Percentiles rank a stretch among this genome's conserved stretches.
phyloP scores from a whole-genome alignment of 2,888 invertebrate species.

The Carpatolechia fugitivella region DNA sequence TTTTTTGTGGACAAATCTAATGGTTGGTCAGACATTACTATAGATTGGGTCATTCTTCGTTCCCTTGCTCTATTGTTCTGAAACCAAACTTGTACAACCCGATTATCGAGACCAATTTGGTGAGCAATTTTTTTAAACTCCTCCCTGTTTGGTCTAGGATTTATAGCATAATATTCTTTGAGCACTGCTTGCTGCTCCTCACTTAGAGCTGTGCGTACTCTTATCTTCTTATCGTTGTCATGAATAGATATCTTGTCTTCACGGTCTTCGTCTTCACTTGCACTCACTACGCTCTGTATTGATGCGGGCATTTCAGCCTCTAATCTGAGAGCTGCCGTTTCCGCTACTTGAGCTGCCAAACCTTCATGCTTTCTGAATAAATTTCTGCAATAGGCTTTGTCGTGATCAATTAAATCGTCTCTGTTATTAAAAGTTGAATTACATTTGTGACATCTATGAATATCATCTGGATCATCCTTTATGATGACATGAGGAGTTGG shows the following conservation, averaged over 20 bases:
- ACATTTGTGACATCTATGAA: conserved; percentile 79
- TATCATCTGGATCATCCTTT: conserved; percentile 63
- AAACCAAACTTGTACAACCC: conserved; percentile 97
- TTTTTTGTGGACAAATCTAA: conserved; percentile 94
- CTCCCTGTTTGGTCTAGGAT: conserved; percentile 96
- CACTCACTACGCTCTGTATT: conserved; percentile 73
- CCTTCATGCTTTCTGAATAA: conserved; percentile 83
- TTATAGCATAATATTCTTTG: conserved; percentile 92
- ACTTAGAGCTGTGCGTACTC: conserved; percentile 95
- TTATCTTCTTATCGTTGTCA: conserved; percentile 87
- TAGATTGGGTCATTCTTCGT: conserved; percentile 80
- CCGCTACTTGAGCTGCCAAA: conserved; percentile 87
- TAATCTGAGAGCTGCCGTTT: conserved; percentile 78
- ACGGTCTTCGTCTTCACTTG: conserved; percentile 82
- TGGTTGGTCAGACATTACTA: conserved; percentile 84
- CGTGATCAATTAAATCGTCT: conserved; percentile 84
- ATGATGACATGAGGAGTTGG: conserved; percentile 47
- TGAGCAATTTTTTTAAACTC: conserved; percentile 95
- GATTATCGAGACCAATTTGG: conserved; percentile 84
- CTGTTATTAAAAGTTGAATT: conserved; percentile 78
- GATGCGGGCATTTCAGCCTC: conserved; percentile 73
- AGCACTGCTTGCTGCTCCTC: conserved; percentile 95
- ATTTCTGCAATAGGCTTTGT: conserved; percentile 81
- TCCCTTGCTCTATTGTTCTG: conserved; percentile 96
- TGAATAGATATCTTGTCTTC: conserved; percentile 77